phyloP scores from a whole-genome alignment of 2,113 vertebrate species.

The Merops nubicus region DNA sequence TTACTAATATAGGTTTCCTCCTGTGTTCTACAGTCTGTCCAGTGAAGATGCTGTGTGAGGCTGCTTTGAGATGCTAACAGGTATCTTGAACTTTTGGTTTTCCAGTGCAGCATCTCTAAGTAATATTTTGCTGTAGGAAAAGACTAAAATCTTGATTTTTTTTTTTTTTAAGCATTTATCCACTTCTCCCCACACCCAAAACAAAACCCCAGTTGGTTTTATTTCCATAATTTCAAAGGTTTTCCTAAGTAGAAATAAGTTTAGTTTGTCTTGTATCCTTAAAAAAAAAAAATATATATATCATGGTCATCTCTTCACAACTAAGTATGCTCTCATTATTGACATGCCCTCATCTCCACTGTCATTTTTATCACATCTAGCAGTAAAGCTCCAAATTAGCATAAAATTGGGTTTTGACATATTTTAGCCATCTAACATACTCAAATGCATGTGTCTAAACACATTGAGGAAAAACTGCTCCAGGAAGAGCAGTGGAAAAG shows the following conservation, averaged over 20 bases:
- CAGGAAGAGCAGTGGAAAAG: background rate
- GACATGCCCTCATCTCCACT: constrained; percentile 53
- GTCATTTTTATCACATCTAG: constrained; percentile 38
- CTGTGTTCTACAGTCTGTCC: constrained; percentile 72
- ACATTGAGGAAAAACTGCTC: background rate
- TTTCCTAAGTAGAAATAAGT: constrained; percentile 5
- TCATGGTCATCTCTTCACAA: constrained; percentile 48
- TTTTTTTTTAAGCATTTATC: constrained; percentile 11
- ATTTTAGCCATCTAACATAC: background rate
- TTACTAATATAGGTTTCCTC: constrained; percentile 73
- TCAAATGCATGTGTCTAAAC: background rate
- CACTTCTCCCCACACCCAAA: constrained; percentile 15
- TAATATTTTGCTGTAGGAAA: constrained; percentile 66
- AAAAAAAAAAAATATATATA: background rate
- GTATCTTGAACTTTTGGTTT: constrained; percentile 73
- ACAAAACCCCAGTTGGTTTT: constrained; percentile 8
- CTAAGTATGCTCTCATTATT: constrained; percentile 44
- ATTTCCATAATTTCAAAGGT: constrained; percentile 22
- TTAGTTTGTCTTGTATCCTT: constrained; percentile 18
- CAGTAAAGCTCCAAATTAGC: constrained; percentile 9
- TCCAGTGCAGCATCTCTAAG: constrained; percentile 71
- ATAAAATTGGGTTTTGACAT: constrained; percentile 26
- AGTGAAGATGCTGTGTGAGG: constrained; percentile 74
- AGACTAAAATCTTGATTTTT: constrained; percentile 9
- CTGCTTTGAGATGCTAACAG: constrained; percentile 72